phyloP scores from a whole-genome alignment of 1,140 invertebrate species.

The Zophobas morio region DNA sequence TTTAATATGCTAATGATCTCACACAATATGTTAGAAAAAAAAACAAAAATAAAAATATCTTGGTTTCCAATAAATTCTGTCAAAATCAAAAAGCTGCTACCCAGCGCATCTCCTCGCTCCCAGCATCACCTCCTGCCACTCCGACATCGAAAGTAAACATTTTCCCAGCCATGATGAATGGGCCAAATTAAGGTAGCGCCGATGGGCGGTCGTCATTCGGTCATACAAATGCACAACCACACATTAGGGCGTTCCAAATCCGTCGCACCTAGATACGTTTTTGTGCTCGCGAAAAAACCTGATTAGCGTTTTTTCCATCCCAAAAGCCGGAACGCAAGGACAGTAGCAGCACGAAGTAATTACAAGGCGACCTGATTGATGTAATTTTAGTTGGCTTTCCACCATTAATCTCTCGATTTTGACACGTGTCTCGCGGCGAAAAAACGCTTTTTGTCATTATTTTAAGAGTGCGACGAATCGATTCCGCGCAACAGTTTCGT shows the following conservation, averaged over 20 bases:
- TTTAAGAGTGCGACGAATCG: slow-evolving; percentile 36
- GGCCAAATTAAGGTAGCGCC: neutral
- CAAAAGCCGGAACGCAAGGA: slow-evolving; percentile 2
- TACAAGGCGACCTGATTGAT: slow-evolving; percentile 31
- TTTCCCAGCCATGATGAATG: too few species aligned
- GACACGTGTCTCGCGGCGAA: slow-evolving; percentile 30
- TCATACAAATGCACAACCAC: neutral
- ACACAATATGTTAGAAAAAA: too few species aligned
- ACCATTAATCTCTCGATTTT: slow-evolving; percentile 27
- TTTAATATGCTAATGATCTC: too few species aligned
- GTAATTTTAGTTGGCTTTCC: slow-evolving; percentile 31
- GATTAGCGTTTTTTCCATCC: slow-evolving; percentile 1
- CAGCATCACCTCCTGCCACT: too few species aligned
- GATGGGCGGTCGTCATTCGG: neutral
- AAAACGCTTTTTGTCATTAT: slow-evolving; percentile 25
- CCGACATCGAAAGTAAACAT: too few species aligned
- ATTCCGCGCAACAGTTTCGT: neutral
- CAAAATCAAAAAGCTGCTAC: too few species aligned
- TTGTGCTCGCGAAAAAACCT: neutral
- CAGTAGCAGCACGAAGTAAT: slow-evolving; percentile 10
- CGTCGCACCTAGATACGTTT: slow-evolving; percentile 1
- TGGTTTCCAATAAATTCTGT: too few species aligned
- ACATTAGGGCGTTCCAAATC: neutral
- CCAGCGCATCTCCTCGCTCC: too few species aligned
- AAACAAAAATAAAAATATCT: too few species aligned